phyloP scores from a whole-genome alignment of 2,113 vertebrate species.

The Mesitornis unicolor region DNA sequence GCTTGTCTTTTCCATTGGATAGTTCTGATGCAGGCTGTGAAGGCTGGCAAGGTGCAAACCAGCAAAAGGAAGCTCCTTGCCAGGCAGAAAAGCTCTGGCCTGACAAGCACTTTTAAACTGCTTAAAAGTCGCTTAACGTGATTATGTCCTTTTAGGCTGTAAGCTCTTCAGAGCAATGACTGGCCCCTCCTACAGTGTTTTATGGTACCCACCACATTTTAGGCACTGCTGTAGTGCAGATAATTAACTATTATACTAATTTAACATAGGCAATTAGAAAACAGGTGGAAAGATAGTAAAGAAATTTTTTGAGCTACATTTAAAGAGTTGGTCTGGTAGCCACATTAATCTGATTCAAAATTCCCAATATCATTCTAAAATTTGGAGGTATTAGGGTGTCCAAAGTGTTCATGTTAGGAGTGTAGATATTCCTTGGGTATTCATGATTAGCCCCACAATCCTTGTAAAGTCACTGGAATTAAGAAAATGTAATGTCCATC shows the following conservation, averaged over 20 bases:
- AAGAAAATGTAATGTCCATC: neutral
- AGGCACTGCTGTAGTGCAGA: neutral
- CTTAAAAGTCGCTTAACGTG: neutral
- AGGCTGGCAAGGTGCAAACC: neutral
- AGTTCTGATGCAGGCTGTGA: neutral
- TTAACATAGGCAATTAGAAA: neutral
- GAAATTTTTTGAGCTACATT: neutral
- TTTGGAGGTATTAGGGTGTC: neutral
- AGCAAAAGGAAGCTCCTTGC: neutral
- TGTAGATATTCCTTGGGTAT: neutral
- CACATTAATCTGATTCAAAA: neutral
- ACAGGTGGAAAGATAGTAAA: neutral
- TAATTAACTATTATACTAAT: neutral
- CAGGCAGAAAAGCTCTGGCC: neutral
- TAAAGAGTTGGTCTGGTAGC: neutral
- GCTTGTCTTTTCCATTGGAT: neutral
- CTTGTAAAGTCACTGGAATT: neutral
- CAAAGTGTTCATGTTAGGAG: neutral
- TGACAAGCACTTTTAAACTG: constrained; percentile 48
- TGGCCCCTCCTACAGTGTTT: neutral
- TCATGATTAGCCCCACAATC: neutral
- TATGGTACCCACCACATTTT: neutral
- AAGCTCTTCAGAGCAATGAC: constrained; percentile 15
- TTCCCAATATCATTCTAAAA: neutral
- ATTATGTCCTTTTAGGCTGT: constrained; percentile 30